phyloP scores from a whole-genome alignment of 2,888 invertebrate genomes.

The Perithous albicinctus region DNA sequence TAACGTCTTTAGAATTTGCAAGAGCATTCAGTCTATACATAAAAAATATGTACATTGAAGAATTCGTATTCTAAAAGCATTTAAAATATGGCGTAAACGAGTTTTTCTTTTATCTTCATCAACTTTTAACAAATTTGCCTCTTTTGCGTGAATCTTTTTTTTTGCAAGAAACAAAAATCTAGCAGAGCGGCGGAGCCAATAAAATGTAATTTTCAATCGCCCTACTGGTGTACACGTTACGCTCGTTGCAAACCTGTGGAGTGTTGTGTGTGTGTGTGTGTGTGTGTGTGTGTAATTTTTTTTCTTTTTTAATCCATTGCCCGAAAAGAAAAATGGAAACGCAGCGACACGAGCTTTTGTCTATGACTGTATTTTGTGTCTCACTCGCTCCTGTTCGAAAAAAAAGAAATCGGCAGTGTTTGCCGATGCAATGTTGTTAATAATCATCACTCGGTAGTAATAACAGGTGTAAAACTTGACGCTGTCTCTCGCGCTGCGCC shows the following conservation, averaged over 20 bases:
- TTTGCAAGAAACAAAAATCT: too few relatives aligned
- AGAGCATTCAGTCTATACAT: too few relatives aligned
- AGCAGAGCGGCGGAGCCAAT: too few relatives aligned
- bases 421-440: background rate
- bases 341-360: background rate
- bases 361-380: conserved; percentile 10
- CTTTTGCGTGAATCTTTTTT: too few relatives aligned
- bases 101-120: too few relatives aligned
- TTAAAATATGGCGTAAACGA: too few relatives aligned
- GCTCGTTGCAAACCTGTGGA: conserved; percentile 16
- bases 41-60: too few relatives aligned
- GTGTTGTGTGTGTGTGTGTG: conserved; percentile 8
- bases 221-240: background rate
- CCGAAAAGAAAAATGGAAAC: background rate
- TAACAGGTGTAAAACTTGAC: background rate
- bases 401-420: background rate
- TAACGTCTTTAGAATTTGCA: too few relatives aligned
- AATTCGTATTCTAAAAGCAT: too few relatives aligned
- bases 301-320: conserved; percentile 1
- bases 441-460: background rate
- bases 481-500: conserved; percentile 32
- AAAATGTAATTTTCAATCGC: too few relatives aligned
- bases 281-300: conserved; percentile 17
- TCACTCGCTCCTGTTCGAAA: conserved; percentile 1
- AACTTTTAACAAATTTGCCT: too few relatives aligned